phyloP scores from a whole-genome alignment of 2,888 invertebrate species.

The Calliphora vomitoria region DNA sequence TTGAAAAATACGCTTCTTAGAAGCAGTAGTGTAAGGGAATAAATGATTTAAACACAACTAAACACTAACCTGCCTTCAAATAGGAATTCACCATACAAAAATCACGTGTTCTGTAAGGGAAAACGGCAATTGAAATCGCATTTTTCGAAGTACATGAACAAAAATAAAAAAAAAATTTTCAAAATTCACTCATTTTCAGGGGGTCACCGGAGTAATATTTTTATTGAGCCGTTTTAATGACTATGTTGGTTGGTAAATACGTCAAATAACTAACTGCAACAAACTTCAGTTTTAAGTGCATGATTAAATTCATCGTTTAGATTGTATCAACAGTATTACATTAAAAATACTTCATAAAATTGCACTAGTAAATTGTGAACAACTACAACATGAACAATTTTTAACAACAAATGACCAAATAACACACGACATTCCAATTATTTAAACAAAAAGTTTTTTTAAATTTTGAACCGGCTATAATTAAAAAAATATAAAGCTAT shows the following conservation, averaged over 20 bases:
- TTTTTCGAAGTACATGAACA: too few species aligned
- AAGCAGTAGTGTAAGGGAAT: too few species aligned
- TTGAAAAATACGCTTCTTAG: too few species aligned
- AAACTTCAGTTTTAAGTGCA: constrained; percentile 29
- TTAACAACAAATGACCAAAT: not conserved
- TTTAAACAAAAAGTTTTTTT: constrained; percentile 16
- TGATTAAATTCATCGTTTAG: constrained; percentile 46
- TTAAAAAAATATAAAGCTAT: not conserved
- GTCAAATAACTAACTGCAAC: not conserved
- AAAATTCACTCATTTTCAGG: not conserved
- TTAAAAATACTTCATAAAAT: constrained; percentile 9
- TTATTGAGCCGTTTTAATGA: too few species aligned
- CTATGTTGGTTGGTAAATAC: too few species aligned
- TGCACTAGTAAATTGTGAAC: not conserved
- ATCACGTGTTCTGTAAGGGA: too few species aligned
- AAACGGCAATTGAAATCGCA: too few species aligned
- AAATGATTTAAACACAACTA: too few species aligned
- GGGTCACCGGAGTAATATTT: too few species aligned
- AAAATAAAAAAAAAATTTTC: too few species aligned
- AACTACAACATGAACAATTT: not conserved
- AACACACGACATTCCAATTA: constrained; percentile 33
- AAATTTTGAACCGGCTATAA: not conserved
- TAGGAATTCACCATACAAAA: too few species aligned
- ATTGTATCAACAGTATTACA: constrained; percentile 49
- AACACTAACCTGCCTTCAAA: too few species aligned